These are phyloP conservation scores for Bombyx huttoni DNA, from an alignment of 2,888 invertebrate genomes.

Conservation along the genomic window DNA sequence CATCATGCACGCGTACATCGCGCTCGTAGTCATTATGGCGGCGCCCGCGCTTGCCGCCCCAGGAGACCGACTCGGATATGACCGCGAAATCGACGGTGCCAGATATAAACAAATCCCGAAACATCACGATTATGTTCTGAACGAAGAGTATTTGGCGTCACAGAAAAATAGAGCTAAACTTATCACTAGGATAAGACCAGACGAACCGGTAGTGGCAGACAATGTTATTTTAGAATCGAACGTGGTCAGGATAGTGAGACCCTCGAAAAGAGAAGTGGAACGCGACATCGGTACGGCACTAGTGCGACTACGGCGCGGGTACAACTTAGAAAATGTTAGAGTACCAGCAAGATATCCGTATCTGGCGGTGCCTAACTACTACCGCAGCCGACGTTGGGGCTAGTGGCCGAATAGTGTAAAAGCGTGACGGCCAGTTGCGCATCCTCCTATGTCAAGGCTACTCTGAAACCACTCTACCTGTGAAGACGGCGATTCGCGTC, in stretches of 20 bases:
- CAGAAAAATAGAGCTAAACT: conserved; percentile 56
- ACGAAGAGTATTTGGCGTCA: conserved; percentile 34
- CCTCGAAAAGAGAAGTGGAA: conserved; percentile 28
- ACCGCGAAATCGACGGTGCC: conserved; percentile 52
- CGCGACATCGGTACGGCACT: conserved; percentile 30
- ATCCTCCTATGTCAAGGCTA: conserved; percentile 59
- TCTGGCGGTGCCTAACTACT: conserved; percentile 52
- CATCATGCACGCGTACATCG: conserved; percentile 64
- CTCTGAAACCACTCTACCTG: conserved; percentile 29
- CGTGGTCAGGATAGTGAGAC: conserved; percentile 45
- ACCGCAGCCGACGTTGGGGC: conserved; percentile 63
- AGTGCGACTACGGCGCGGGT: conserved; percentile 53
- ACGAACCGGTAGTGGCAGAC: conserved; percentile 49
- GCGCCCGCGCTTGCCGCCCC: conserved; percentile 32
- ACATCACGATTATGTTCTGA: conserved; percentile 43
- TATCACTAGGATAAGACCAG: conserved; percentile 45
- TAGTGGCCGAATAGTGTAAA: conserved; percentile 30
- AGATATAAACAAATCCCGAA: conserved; percentile 48
- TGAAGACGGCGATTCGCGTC: conserved; percentile 24
- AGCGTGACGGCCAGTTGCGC: conserved; percentile 14
- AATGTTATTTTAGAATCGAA: conserved; percentile 61
- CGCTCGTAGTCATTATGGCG: conserved; percentile 41
- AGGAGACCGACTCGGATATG: conserved; percentile 51
- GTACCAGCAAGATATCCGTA: conserved; percentile 64
- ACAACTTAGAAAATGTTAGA: conserved; percentile 64